Evolutionary conservation across 2,797 vertebrate species (phyloP), one percentile per base, ranked within the genome.

Genomic region (Choloepus didactylus): DNA sequence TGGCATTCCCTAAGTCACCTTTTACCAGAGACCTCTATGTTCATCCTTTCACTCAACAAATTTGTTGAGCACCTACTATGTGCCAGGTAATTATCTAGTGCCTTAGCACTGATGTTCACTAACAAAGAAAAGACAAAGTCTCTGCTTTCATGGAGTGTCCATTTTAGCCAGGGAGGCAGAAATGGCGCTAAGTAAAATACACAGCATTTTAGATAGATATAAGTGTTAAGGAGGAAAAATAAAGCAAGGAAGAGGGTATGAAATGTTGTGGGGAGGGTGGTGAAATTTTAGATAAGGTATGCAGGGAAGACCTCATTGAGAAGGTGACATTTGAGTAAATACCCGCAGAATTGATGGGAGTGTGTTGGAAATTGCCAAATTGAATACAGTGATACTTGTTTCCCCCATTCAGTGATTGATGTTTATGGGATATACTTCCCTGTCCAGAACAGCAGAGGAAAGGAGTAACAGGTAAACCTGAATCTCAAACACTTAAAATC

Each of bases 21-120:
- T 95, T 79, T n/a, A 73, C 19, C 56, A 67, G 35, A 51, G 19
- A 84, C 2, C 49, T 83, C 15, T 73, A 6, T 1, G 60, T 83
- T 64, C 25, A 75, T 73, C 69, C 84, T 51, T 41, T 93, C 9
- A 76, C 38, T 93, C 15, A 89, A 70, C 81, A 92, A 80, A 51
- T 70, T n/a, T 62, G 9, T 56, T 84, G 15, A 56, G 21, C 41
- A 62, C 9, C 29, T 89, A 25, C 14, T n/a, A 2, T 75, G 14
- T 7, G 10, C 49, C 8, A 69, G 46, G 0, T 15, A 73, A n/a
- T 46, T 85, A 66, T 21, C 7, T 70, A 85, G 35, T 76, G 46
- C 11, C 85, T 41, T 16, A 69, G 62, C 1, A 10, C 27, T 51
- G 41, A 72, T 31, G 44, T 80, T 88, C 11, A 51, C 10, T 46